phyloP scores from a whole-genome alignment of 2,113 vertebrate species.

The Nibea albiflora region DNA sequence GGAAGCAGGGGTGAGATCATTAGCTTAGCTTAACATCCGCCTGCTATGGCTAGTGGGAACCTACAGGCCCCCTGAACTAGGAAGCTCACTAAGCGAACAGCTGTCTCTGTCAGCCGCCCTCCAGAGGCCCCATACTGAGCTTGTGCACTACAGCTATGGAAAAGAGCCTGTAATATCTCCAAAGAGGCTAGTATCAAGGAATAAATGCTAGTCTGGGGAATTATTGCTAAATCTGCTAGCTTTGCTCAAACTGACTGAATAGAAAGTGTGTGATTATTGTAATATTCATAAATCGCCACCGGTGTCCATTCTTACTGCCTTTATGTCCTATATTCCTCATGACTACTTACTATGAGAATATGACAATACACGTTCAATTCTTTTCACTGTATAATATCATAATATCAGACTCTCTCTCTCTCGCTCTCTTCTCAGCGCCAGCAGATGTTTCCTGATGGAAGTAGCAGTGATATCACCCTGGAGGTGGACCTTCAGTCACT shows the following conservation, averaged over 20 bases:
- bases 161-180: constrained; percentile 15
- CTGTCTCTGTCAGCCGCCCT: constrained; percentile 75
- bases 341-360: neutral
- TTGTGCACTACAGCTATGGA: constrained; percentile 32
- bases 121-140: constrained; percentile 66
- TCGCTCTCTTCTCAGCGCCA: constrained; percentile 70
- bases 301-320: neutral
- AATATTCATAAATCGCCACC: neutral
- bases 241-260: neutral
- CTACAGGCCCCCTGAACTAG: constrained; percentile 35
- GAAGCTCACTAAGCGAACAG: constrained; percentile 65
- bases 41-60: constrained; percentile 19
- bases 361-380: neutral
- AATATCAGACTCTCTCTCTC: neutral
- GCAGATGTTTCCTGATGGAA: constrained; percentile 81
- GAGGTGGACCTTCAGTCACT: constrained; percentile 58
- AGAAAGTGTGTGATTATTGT: neutral
- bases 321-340: neutral
- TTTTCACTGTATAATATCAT: neutral
- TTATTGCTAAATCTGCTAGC: neutral
- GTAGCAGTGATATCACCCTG: constrained; percentile 73
- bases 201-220: neutral
- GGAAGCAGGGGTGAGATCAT: constrained; percentile 22
- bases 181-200: constrained; percentile 3
- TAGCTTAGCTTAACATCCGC: constrained; percentile 57